phyloP scores from a whole-genome alignment of 2,888 invertebrate species.

The Epinotia demarniana region DNA sequence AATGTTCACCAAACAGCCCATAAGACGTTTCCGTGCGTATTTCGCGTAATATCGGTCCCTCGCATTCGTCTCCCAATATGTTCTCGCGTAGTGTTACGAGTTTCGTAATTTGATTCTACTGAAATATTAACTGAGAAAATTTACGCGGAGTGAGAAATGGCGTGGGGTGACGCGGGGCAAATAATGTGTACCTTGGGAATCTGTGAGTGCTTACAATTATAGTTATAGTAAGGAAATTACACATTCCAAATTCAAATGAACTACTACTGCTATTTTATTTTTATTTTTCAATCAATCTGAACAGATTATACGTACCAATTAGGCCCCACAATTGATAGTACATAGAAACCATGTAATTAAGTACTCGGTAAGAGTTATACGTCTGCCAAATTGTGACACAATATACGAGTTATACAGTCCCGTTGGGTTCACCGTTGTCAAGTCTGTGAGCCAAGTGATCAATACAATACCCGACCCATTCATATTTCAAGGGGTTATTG shows the following conservation, averaged over 20 bases:
- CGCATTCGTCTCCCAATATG: constrained; percentile 72
- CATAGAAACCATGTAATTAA: background rate
- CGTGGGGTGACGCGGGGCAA: constrained; percentile 39
- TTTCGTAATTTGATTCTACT: constrained; percentile 78
- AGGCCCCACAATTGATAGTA: too few relatives aligned
- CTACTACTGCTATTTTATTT: too few relatives aligned
- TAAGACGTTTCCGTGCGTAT: constrained; percentile 68
- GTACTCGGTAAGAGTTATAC: background rate
- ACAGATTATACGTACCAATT: too few relatives aligned
- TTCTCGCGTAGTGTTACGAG: constrained; percentile 66
- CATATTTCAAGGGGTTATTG: constrained; percentile 17
- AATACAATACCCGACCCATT: background rate
- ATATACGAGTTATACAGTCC: constrained; percentile 8
- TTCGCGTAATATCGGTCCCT: constrained; percentile 63
- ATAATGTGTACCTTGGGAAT: constrained; percentile 30
- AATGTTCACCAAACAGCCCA: constrained; percentile 69
- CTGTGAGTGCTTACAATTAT: background rate
- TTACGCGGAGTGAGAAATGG: constrained; percentile 66
- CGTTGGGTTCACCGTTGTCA: constrained; percentile 21
- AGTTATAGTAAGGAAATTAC: too few relatives aligned
- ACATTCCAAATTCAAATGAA: too few relatives aligned
- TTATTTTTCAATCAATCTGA: too few relatives aligned
- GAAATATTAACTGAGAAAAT: constrained; percentile 79
- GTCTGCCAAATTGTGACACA: constrained; percentile 12
- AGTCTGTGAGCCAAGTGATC: constrained; percentile 3